A percentile compares a stretch with the other conserved stretches of the same genome.
phyloP scores from a whole-genome alignment of 2,797 vertebrate genomes.

The Hippoglossus hippoglossus region DNA sequence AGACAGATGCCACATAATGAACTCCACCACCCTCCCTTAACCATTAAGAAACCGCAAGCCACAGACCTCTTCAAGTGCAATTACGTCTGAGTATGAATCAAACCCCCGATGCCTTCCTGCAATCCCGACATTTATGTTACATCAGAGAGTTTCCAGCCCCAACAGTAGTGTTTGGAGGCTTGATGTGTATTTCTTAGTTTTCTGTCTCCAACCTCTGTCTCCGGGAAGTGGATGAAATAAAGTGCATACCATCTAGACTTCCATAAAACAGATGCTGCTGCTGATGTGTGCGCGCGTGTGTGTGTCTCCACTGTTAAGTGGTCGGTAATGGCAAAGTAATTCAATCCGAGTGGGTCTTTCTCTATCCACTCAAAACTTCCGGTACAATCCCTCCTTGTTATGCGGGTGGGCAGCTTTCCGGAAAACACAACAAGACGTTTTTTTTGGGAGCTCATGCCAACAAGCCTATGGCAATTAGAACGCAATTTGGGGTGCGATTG shows the following conservation, averaged over 20 bases:
- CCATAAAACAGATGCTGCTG: slow-evolving; percentile 62
- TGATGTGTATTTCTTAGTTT: slow-evolving; percentile 57
- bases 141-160: slow-evolving; percentile 52
- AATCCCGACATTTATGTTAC: slow-evolving; percentile 48
- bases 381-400: slow-evolving; percentile 69
- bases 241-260: slow-evolving; percentile 72
- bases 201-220: slow-evolving; percentile 67
- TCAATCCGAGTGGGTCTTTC: slow-evolving; percentile 76
- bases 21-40: slow-evolving; percentile 3
- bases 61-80: slow-evolving; percentile 33
- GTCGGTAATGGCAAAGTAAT: slow-evolving; percentile 82
- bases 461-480: slow-evolving; percentile 66
- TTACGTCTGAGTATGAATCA: slow-evolving; percentile 36
- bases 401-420: slow-evolving; percentile 69
- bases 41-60: slow-evolving; percentile 32
- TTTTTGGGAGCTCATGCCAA: slow-evolving; percentile 59
- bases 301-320: slow-evolving; percentile 75
- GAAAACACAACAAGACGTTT: slow-evolving; percentile 69
- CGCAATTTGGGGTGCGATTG: slow-evolving; percentile 57
- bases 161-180: slow-evolving; percentile 32
- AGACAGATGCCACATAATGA: slow-evolving; percentile 24
- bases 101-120: slow-evolving; percentile 22
- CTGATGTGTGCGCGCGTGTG: slow-evolving; percentile 22
- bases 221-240: slow-evolving; percentile 64
- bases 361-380: slow-evolving; percentile 80